Evolutionary conservation across 2,888 invertebrate species (phyloP).

Genomic region (Parnassius mnemosyne): DNA sequence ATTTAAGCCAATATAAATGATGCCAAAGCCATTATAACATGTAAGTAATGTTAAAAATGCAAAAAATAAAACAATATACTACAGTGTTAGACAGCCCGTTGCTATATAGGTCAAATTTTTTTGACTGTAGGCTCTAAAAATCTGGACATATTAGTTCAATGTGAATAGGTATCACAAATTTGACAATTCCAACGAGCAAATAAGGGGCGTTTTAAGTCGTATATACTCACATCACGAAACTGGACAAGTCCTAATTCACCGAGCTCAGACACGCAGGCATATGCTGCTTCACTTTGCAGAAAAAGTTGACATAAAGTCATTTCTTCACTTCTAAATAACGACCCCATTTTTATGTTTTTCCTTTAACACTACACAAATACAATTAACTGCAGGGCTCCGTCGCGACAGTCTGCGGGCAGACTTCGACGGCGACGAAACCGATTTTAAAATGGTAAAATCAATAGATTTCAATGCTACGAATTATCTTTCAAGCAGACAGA

Average conservation of each 20-base stretch:
- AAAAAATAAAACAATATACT: no score
- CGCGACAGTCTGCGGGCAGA: conserved; percentile 70
- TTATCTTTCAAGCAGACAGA: conserved; percentile 34
- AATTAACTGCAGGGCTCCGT: conserved; percentile 52
- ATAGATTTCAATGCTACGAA: conserved; percentile 25
- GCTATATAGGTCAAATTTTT: no score
- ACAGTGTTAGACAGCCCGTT: no score
- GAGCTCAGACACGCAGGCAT: conserved; percentile 98
- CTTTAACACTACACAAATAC: conserved; percentile 52
- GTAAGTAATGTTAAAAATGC: no score
- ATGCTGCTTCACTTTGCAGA: conserved; percentile 98
- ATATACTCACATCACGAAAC: conserved; percentile 92
- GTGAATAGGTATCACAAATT: no score
- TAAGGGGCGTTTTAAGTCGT: conserved; percentile 35
- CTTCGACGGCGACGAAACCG: conserved; percentile 70
- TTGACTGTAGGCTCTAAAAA: no score
- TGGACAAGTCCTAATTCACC: conserved; percentile 98
- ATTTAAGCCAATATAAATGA: no score
- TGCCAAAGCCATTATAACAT: no score
- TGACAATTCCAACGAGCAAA: not conserved
- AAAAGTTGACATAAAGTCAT: conserved; percentile 99
- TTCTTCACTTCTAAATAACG: conserved; percentile 98
- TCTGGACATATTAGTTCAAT: no score
- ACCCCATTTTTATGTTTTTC: conserved; percentile 84
- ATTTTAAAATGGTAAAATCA: conserved; percentile 54